A percentile compares a stretch with the other conserved stretches of the same genome.
Evolutionary conservation across 2,888 invertebrate species (phyloP).

Genomic region (Ypsolopha scabrella): DNA sequence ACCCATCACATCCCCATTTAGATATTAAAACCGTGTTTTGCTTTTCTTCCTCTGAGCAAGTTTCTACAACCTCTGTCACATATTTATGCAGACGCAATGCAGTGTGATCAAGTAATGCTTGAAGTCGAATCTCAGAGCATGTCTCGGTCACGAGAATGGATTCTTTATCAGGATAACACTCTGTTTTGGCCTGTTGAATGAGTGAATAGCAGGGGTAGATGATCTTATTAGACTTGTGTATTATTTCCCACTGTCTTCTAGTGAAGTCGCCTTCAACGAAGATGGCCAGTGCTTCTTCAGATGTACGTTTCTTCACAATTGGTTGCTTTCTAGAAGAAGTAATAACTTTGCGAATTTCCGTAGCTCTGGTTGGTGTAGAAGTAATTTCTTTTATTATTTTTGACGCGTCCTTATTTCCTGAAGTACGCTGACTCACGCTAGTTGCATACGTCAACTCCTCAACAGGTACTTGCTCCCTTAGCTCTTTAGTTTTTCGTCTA

Average conservation of each 20-base stretch:
- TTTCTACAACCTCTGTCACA: no score
- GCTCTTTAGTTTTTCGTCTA: conserved; percentile 4
- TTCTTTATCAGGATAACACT: no score
- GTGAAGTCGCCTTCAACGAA: conserved; percentile 7
- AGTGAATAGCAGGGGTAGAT: neutral
- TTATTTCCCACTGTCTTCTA: conserved; percentile 6
- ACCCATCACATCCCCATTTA: conserved; percentile 11
- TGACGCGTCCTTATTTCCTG: conserved; percentile 2
- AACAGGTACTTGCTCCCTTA: conserved; percentile 1
- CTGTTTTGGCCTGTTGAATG: no score
- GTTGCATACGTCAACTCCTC: conserved; percentile 1
- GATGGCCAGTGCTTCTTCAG: neutral
- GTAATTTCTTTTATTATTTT: conserved; percentile 4
- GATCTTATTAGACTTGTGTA: neutral
- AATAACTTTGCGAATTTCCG: neutral
- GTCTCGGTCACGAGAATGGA: no score
- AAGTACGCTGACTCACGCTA: neutral
- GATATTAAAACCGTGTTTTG: conserved; percentile 4
- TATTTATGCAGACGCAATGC: no score
- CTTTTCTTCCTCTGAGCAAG: conserved; percentile 9
- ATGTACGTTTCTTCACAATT: no score
- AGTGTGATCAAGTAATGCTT: no score
- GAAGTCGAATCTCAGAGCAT: no score
- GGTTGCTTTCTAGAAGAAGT: neutral
- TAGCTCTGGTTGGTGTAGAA: conserved; percentile 1